These are phyloP conservation scores for Phalacrocorax aristotelis DNA, from an alignment of 2,113 vertebrate species.

Conservation along the genomic window DNA sequence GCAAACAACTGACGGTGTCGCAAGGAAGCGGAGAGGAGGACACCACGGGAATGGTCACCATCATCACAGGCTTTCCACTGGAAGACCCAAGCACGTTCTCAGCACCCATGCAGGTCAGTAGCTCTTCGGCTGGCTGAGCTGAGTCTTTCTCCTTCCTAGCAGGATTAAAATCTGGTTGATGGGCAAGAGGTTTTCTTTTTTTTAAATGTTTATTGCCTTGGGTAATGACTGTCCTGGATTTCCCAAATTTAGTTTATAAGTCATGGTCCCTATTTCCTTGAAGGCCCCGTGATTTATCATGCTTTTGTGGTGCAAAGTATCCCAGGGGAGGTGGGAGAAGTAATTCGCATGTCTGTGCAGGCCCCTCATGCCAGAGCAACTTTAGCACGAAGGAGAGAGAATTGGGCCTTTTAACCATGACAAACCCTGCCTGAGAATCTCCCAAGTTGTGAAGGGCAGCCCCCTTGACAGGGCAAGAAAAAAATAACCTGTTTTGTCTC, in stretches of 20 bases:
- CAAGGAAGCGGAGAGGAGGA: constrained; percentile 92
- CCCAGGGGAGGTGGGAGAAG: background rate
- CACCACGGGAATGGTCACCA: constrained; percentile 94
- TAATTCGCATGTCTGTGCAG: background rate
- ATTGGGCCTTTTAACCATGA: background rate
- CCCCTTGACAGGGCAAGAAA: background rate
- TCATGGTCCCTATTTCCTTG: background rate
- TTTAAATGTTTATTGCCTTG: background rate
- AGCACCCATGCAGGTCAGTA: constrained; percentile 87
- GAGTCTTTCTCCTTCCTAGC: background rate
- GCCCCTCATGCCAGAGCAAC: background rate
- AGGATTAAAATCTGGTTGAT: no score
- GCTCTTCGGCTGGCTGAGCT: background rate
- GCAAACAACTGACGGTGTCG: constrained; percentile 89
- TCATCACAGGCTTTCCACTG: constrained; percentile 85
- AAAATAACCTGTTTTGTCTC: background rate
- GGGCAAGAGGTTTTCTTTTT: background rate
- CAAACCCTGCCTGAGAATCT: background rate
- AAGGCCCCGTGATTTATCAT: background rate
- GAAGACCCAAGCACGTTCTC: constrained; percentile 81
- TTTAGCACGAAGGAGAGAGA: background rate
- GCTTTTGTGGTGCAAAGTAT: background rate
- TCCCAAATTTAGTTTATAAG: background rate
- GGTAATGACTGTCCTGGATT: background rate
- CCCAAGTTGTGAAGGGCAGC: background rate